Evolutionary conservation across 2,797 vertebrate species (phyloP), one percentile per base, ranked within the genome.

Genomic region (Spatula versicolor): DNA sequence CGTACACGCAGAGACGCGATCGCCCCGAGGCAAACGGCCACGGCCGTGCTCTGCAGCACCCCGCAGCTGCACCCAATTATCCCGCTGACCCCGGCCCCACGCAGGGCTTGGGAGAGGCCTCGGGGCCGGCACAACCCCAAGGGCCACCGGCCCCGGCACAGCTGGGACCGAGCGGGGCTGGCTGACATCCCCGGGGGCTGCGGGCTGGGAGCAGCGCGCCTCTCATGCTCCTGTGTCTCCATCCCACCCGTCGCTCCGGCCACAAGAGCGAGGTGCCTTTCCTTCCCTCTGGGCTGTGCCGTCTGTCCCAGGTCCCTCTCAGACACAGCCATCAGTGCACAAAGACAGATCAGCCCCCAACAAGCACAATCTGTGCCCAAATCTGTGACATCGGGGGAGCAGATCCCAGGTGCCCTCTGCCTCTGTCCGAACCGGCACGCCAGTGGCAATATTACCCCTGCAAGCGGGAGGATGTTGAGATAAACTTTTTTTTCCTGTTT

Each of bases 171-270:
- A 66, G 84, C 0, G 0, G 46, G 55, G 11, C 66, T 64, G 1
- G 0, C 54, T 86, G 7, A 5, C 0, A 0, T 77, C 2, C 0
- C 52, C 0, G 5, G 63, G 68, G 60, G 8, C 83, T 71, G 79
- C 8, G 1, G 75, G 79, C 13, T 54, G 68, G 50, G 63, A 52
- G 73, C 68, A 19, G 26, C 0, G 0, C 9, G 2, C 46, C 28
- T 20, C 69, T 56, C 39, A 11, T 13, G 30, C 39, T 31, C 17
- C 11, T 25, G 15, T 6, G 22, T 30, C 91, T 62, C 71, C 37
- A 80, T 93, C 54, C 58, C 78, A 39, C 11, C 50, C 37, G 0
- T 78, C 43, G 37, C 88, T 31, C 81, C 9, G 48, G 62, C 33
- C 0, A 0, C 33, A 83, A 59, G 33, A 82, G 54, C 14, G 4